These are phyloP conservation scores for Falco columbarius DNA, from an alignment of 2,797 vertebrate genomes.

Conservation along the genomic window DNA sequence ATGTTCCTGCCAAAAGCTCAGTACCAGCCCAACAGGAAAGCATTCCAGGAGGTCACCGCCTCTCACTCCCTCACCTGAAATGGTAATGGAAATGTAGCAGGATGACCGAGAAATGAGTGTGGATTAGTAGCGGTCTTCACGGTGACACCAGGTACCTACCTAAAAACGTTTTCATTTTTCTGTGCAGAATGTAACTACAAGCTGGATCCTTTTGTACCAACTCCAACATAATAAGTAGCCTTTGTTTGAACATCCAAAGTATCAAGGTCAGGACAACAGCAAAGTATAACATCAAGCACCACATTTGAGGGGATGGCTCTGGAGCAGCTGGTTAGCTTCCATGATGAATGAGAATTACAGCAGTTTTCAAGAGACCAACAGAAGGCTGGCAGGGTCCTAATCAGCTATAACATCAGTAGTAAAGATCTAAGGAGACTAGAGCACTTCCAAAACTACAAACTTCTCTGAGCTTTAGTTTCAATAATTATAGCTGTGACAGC, in stretches of 20 bases:
- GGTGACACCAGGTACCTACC: background rate
- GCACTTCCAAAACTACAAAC: constrained; percentile 71
- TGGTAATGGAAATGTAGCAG: background rate
- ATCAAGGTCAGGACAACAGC: constrained; percentile 73
- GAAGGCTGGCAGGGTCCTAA: constrained; percentile 80
- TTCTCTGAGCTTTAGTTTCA: constrained; percentile 66
- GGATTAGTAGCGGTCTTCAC: background rate
- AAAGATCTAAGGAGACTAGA: constrained; percentile 80
- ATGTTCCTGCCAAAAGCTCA: background rate
- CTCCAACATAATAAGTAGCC: constrained; percentile 16
- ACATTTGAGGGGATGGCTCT: constrained; percentile 62
- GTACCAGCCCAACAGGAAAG: background rate
- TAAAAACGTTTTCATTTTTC: background rate
- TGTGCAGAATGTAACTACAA: background rate
- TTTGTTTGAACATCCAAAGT: constrained; percentile 42
- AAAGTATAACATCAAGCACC: constrained; percentile 30
- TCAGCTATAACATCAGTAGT: constrained; percentile 80
- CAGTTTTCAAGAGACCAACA: constrained; percentile 80
- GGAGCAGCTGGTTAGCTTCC: constrained; percentile 75
- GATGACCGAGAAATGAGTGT: background rate
- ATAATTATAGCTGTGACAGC: constrained; percentile 78
- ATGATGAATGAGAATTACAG: constrained; percentile 80
- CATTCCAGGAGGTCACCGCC: background rate
- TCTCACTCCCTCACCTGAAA: background rate
- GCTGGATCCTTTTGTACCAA: background rate